Conservation (phyloP, 2,797 vertebrate genomes). For the Onychomys leucogaster region DNA sequence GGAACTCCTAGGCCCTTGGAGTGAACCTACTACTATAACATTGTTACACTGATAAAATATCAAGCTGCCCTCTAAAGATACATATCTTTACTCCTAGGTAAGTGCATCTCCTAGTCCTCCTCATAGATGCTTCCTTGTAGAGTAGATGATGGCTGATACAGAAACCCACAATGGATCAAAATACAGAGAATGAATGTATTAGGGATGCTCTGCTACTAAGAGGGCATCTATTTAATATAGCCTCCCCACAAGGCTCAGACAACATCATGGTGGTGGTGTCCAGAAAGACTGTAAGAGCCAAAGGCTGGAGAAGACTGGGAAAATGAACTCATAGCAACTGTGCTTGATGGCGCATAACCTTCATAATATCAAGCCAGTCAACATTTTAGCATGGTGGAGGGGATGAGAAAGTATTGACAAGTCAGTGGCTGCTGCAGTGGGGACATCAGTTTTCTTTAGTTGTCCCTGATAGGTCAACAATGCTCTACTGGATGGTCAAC, state of each 20-base stretch:
- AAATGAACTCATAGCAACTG: too few relatives aligned
- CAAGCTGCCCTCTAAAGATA: not conserved
- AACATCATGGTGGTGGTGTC: too few relatives aligned
- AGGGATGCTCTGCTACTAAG: not conserved
- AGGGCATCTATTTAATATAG: too few relatives aligned
- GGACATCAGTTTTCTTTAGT: not conserved
- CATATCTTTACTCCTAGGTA: not conserved
- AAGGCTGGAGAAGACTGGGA: not conserved
- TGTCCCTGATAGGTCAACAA: not conserved
- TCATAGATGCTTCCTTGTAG: not conserved
- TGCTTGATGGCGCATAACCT: not conserved
- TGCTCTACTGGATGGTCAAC: not conserved
- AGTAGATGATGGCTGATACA: not conserved
- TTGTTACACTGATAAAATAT: too few relatives aligned
- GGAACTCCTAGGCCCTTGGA: not conserved
- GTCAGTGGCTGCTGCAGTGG: not conserved
- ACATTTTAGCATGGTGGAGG: too few relatives aligned
- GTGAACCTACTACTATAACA: not conserved
- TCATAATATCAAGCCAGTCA: not conserved
- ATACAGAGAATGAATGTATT: not conserved
- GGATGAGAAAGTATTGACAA: not conserved
- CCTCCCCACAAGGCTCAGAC: not conserved
- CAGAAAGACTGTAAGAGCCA: too few relatives aligned
- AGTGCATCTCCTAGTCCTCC: not conserved
- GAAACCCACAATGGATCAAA: not conserved